Evolutionary conservation across 2,113 vertebrate species (phyloP), one percentile per base, ranked within the genome.

Genomic region (Thamnaconus septentrionalis): DNA sequence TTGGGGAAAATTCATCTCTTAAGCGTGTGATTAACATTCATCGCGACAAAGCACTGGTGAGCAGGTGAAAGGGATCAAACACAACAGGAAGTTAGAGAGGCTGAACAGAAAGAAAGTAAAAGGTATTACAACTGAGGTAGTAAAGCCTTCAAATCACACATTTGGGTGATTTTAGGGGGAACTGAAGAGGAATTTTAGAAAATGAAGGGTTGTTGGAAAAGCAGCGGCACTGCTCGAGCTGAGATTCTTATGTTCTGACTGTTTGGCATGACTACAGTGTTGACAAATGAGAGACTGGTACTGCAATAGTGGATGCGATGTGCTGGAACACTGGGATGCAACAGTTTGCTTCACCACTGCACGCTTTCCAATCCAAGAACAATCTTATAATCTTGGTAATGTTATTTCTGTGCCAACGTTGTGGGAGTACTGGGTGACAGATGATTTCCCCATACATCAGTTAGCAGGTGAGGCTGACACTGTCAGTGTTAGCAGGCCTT

Each of bases 11-110:
- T 83, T 87, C 85, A 88, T 86, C 87, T 91, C 85, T 85, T 91
- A 85, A 82, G 86, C 47, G 79, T 46, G 86, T 82, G 85, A 90
- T 71, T 79, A 88, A 84, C 77, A 91, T 73, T 90, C 88, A 87
- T 89, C 91, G 88, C 89, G 87, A 89, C 85, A 90, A 92, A 91
- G 90, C 87, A 80, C 85, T 69, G 85, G 87, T 84, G 83, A 91
- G 89, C 78, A 12, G 78, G 88, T 91, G 71, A 70, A 76, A 75
- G 75, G 82, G 83, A 87, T 82, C 85, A 91, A 70, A 82, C 59
- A 81, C 78, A 88, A 85, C 86, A 89, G 80, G 85, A 90, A 74
- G 82, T 91, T 89, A 90, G 87, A 86, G 88, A 79, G 7, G 18
- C 18, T 31, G 18, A 31, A 31, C 18, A 31, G 54, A 41, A 11